Evolutionary conservation across 1,140 invertebrate species (phyloP).

Genomic region (Formica exsecta): DNA sequence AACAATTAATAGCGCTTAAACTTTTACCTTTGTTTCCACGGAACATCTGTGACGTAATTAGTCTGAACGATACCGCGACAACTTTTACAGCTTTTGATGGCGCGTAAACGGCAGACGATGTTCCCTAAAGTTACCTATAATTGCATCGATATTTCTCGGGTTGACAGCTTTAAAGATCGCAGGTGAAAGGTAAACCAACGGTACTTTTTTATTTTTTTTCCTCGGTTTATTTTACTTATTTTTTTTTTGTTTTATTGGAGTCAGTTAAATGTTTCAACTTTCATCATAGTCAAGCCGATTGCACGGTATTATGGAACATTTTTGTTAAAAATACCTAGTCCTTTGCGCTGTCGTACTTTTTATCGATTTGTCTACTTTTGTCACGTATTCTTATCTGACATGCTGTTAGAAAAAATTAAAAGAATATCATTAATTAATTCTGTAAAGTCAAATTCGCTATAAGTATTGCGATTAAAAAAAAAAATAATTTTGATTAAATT

Average conservation of each 20-base stretch:
- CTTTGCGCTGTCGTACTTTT: neutral
- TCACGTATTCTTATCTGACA: slow-evolving; percentile 12
- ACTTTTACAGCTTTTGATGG: slow-evolving; percentile 14
- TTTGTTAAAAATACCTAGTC: slow-evolving; percentile 30
- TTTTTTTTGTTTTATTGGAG: neutral
- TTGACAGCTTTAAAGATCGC: slow-evolving; percentile 21
- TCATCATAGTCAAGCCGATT: slow-evolving; percentile 15
- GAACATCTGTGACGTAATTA: neutral
- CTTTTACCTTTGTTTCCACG: neutral
- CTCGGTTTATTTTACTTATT: no score
- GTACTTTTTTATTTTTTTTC: slow-evolving; percentile 16
- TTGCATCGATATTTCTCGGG: slow-evolving; percentile 39
- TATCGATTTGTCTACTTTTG: neutral
- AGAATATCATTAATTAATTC: no score
- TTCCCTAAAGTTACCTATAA: slow-evolving; percentile 5
- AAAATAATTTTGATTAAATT: no score
- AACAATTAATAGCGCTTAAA: slow-evolving; percentile 42
- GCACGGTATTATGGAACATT: slow-evolving; percentile 11
- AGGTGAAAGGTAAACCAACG: slow-evolving; percentile 31
- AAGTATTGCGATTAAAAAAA: no score
- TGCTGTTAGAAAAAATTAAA: slow-evolving; percentile 12
- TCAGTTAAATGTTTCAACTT: slow-evolving; percentile 62
- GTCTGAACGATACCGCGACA: neutral
- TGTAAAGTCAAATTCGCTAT: no score
- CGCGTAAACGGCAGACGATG: slow-evolving; percentile 36